Base-by-base conservation (phyloP, 2,797 vertebrate species). In the Crocodylus rhombifer region DNA sequence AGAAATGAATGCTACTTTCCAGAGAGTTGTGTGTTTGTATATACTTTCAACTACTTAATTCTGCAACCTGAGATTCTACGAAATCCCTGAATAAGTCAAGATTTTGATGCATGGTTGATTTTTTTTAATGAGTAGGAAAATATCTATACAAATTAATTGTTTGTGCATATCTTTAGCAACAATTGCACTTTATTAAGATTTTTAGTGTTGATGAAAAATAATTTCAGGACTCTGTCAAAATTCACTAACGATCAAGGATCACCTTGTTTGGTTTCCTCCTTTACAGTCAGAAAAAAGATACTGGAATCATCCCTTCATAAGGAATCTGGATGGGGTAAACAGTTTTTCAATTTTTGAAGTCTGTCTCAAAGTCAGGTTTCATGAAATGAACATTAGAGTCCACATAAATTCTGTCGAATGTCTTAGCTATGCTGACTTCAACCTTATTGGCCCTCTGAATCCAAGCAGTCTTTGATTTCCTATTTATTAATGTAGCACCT, bases 241-340 rank as follows among this genome's bases (percentile, higher is more conserved):
- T 82, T 55, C 84, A 15, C 8, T 75, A 21, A 51, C 36, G 80
- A 60, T 2, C 0, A 86, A 86, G 2, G 7, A 87, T 1, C 0
- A 7, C 33, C 0, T 57, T 60, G 81, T 5, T 33, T 18, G 17
- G 0, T 12, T 80, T 13, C 15, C 26, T 55, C 64, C 10, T 55
- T 75, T 36, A n/a, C 42, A 77, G 21, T 2, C 8, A 83, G 67
- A 51, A 76, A 6, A 16, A 7, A 73, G 2, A 61, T 55, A 11
- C 18, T 75, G 7, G 21, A 36, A 12, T 71, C 20, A 12, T 71
- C 20, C 26, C 30, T 36, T 71, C 33, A 17, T 26, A 82, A 60
- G 16, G 71, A 93, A 4, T 8, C 87, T 7, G 71, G 55, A 86
- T 1, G n/a, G 74, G 57, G 55, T 21, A 21, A 76, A 76, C 74